These are phyloP conservation scores for Potamarius usumacintae DNA, from an alignment of 2,113 vertebrate species.

Conservation along the genomic window DNA sequence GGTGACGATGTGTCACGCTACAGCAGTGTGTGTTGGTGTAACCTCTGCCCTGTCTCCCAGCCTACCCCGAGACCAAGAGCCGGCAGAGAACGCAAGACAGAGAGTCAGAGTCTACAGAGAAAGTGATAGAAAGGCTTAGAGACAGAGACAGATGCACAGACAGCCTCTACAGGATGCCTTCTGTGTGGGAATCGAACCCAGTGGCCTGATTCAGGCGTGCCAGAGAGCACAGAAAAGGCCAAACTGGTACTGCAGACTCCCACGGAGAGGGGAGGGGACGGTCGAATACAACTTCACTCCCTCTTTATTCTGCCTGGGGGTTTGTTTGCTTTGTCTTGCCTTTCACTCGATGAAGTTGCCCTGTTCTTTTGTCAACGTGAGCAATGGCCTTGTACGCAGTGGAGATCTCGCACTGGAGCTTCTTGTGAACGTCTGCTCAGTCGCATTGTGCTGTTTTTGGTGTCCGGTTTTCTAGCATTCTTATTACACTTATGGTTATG, in stretches of 20 bases:
- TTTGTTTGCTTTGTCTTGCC: constrained; percentile 76
- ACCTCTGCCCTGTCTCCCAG: constrained; percentile 72
- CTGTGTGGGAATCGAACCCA: constrained; percentile 50
- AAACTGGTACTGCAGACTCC: constrained; percentile 46
- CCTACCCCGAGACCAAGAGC: background rate
- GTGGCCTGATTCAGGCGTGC: constrained; percentile 44
- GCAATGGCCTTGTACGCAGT: constrained; percentile 59
- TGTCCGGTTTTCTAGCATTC: background rate
- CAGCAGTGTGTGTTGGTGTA: constrained; percentile 74
- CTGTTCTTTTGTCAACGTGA: constrained; percentile 63
- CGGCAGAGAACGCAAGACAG: background rate
- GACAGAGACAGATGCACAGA: constrained; percentile 11
- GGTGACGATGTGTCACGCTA: constrained; percentile 75
- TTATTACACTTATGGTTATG: background rate
- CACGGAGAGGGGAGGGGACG: constrained; percentile 39
- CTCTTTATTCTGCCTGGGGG: constrained; percentile 64
- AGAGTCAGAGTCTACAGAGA: background rate
- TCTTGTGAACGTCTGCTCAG: background rate
- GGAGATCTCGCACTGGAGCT: constrained; percentile 31
- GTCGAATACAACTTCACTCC: constrained; percentile 33
- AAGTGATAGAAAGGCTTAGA: background rate
- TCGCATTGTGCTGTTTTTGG: background rate
- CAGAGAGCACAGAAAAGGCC: constrained; percentile 42
- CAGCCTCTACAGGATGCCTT: constrained; percentile 33
- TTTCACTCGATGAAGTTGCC: constrained; percentile 74